These are phyloP conservation scores for Tiliacea aurago DNA, from an alignment of 2,888 invertebrate species.

Conservation along the genomic window DNA sequence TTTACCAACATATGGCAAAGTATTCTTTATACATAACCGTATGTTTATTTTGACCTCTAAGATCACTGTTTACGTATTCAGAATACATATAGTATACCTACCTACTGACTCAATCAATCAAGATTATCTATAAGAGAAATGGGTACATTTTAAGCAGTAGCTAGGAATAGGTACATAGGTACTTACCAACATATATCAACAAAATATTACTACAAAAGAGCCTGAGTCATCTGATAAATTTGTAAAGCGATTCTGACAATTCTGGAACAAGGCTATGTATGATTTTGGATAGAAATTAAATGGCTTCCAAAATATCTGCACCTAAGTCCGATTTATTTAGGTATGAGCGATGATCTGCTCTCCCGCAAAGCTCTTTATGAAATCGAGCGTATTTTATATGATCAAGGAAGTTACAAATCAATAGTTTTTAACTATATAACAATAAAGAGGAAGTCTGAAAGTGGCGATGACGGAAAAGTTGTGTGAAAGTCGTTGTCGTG, in stretches of 20 bases:
- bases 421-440: neutral
- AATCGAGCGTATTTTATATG: neutral
- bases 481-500: too few species aligned
- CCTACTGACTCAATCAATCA: slow-evolving; percentile 25
- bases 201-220: neutral
- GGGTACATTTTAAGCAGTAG: neutral
- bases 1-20: neutral
- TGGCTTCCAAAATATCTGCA: neutral
- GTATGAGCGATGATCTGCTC: neutral
- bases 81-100: neutral
- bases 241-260: neutral
- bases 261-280: neutral
- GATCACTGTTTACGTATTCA: neutral
- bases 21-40: neutral
- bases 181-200: neutral
- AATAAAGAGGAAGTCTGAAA: neutral
- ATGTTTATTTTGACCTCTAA: slow-evolving; percentile 41
- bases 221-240: slow-evolving; percentile 12
- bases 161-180: neutral
- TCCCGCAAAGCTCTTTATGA: neutral
- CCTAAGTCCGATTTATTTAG: neutral
- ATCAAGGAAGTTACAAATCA: neutral
- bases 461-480: neutral
- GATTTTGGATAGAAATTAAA: neutral
- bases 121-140: slow-evolving; percentile 34